Conservation (phyloP, 1,140 invertebrate species). For the Drosophila kurseongensis region DNA sequence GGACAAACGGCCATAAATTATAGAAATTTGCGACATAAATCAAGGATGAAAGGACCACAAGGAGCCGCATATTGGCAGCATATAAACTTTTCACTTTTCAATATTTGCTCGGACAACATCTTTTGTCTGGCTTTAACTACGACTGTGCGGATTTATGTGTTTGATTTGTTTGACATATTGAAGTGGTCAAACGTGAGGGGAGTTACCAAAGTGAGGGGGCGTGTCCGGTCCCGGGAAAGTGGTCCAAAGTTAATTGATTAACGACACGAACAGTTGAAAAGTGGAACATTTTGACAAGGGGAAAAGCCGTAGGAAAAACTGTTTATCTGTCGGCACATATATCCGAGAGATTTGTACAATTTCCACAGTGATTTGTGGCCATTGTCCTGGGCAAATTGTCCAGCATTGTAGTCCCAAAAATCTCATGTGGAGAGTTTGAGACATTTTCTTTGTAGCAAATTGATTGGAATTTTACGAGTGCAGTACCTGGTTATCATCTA, state of each 20-base stretch:
- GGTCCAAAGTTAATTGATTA: constrained; percentile 78
- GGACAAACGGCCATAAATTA: constrained; percentile 65
- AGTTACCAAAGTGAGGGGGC: constrained; percentile 39
- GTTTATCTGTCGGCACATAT: constrained; percentile 41
- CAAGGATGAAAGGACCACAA: constrained; percentile 55
- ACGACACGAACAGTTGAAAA: constrained; percentile 59
- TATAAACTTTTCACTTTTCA: constrained; percentile 78
- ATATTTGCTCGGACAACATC: constrained; percentile 63
- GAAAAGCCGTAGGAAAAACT: constrained; percentile 44
- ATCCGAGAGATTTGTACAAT: constrained; percentile 44
- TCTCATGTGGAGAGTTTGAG: constrained; percentile 18
- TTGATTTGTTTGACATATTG: constrained; percentile 80
- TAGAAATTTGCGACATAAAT: constrained; percentile 73
- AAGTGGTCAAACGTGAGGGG: constrained; percentile 67
- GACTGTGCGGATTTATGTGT: constrained; percentile 34
- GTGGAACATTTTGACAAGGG: constrained; percentile 30
- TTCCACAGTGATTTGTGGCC: constrained; percentile 67
- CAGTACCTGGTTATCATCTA: constrained; percentile 46
- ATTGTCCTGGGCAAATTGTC: constrained; percentile 79
- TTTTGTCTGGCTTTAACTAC: constrained; percentile 42
- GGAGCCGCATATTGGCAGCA: constrained; percentile 59
- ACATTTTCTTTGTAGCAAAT: constrained; percentile 57
- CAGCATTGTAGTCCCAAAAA: constrained; percentile 24
- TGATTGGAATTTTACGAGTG: constrained; percentile 72
- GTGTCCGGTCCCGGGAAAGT: constrained; percentile 42